Base-by-base conservation (phyloP, 1,140 invertebrate species). In the Elymnias hypermnestra region DNA sequence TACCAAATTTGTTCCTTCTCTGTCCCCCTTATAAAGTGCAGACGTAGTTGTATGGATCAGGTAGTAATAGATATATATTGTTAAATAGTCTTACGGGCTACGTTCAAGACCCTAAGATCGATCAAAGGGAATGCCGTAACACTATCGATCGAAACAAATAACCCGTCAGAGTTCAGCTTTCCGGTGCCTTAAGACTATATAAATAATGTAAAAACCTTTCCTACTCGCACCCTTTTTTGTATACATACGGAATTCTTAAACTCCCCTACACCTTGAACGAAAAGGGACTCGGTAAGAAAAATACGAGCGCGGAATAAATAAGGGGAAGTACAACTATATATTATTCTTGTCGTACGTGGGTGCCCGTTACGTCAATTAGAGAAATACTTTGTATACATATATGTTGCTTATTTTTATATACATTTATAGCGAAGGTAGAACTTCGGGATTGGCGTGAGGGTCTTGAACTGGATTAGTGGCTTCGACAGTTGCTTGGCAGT, bases 291-390 rank as follows among this genome's bases (percentile, higher is more conserved):
- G 45, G 33, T 33, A 44, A 49, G 52, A 48, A 53, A 58, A 62
- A 53, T 42, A 64, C 72, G 67, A 53, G 63, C 49, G 10, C 33
- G 15, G 72, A 75, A 75, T 75, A 66, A 62, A 60, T 75, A 72
- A 75, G 44, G 40, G 58, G 33, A 53, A 36, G 47, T 35, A 56
- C 60, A 66, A 69, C 54, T 63, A 65, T 59, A 54, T 44, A 61
- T 57, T 50, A 65, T 57, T 41, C 45, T 45, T 37, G 39, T 17
- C 33, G 50, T 13, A 53, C 50, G 51, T 50, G 47, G 33, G 44
- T 39, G 26, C 26, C 15, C 44, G 23, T 47, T 26, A 39, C 4
- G 44, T 33, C 51, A 58, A 54, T 54, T 55, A 50, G 39, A 38
- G 36, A 14, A 9, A 31, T 46, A 38, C 36, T 21, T 47, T 38